These are phyloP conservation scores for Chamaea fasciata DNA, from an alignment of 2,113 vertebrate genomes.

Conservation along the genomic window DNA sequence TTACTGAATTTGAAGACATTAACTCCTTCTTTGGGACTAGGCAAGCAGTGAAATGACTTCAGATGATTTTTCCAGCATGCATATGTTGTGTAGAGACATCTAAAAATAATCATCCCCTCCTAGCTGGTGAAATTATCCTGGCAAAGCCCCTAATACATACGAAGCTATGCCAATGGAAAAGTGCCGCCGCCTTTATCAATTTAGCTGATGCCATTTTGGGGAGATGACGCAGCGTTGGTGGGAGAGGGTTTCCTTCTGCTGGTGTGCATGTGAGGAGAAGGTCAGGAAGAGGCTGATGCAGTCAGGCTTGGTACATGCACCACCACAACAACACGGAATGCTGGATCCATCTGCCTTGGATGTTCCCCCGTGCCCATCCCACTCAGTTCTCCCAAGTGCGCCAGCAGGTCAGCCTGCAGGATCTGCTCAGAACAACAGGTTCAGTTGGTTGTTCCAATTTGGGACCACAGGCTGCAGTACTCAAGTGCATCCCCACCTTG, in stretches of 20 bases:
- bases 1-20: neutral
- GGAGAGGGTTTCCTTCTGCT: constrained; percentile 24
- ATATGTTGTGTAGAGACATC: constrained; percentile 6
- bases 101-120: constrained; percentile 14
- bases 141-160: neutral
- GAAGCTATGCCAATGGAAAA: neutral
- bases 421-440: neutral
- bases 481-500: neutral
- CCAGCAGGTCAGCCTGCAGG: neutral
- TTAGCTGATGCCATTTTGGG: neutral
- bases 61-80: neutral
- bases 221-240: neutral
- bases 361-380: neutral
- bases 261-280: neutral
- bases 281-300: neutral
- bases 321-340: accelerated
- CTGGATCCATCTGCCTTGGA: accelerated
- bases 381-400: accelerated
- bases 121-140: constrained; percentile 5
- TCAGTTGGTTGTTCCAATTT: neutral
- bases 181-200: neutral
- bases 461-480: neutral
- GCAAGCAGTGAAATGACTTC: neutral
- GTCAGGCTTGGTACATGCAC: neutral
- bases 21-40: neutral